phyloP scores from a whole-genome alignment of 1,140 invertebrate species.

The Psix sp. region DNA sequence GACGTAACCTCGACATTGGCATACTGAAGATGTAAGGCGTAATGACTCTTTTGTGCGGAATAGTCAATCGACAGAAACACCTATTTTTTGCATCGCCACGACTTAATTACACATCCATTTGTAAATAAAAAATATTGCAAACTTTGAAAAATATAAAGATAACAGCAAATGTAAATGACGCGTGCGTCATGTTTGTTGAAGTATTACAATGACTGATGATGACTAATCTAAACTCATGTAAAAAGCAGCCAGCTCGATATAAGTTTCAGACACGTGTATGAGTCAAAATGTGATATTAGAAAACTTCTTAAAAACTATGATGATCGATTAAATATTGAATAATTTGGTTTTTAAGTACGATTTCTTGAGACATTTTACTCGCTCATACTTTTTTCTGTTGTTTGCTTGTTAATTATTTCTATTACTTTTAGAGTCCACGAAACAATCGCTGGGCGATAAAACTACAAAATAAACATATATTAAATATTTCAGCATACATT shows the following conservation, averaged over 20 bases:
- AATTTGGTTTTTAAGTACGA: too few species aligned
- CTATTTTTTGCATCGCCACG: conserved; percentile 31
- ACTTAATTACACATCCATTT: conserved; percentile 39
- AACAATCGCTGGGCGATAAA: conserved; percentile 24
- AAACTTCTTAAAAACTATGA: too few species aligned
- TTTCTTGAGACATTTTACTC: too few species aligned
- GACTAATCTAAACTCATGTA: conserved; percentile 48
- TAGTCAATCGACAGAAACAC: conserved; percentile 37
- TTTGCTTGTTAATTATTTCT: conserved; percentile 21
- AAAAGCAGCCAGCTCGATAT: conserved; percentile 33
- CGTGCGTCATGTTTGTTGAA: conserved; percentile 51
- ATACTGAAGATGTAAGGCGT: conserved; percentile 51
- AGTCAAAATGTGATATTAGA: too few species aligned
- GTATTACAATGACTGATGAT: conserved; percentile 43
- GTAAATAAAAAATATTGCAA: conserved; percentile 49
- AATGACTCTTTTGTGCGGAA: conserved; percentile 52
- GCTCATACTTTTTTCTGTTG: too few species aligned
- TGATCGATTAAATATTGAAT: too few species aligned
- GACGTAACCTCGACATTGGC: conserved; percentile 57
- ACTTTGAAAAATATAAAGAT: conserved; percentile 37
- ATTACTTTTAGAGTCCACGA: conserved; percentile 21
- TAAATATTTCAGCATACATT: too few species aligned
- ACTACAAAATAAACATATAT: too few species aligned
- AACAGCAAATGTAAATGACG: conserved; percentile 44
- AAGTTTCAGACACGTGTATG: conserved; percentile 16